A percentile compares a stretch with the other conserved stretches of the same genome.
Evolutionary conservation across 2,888 invertebrate species (phyloP).

Genomic region (Rugalucina vietnamica): DNA sequence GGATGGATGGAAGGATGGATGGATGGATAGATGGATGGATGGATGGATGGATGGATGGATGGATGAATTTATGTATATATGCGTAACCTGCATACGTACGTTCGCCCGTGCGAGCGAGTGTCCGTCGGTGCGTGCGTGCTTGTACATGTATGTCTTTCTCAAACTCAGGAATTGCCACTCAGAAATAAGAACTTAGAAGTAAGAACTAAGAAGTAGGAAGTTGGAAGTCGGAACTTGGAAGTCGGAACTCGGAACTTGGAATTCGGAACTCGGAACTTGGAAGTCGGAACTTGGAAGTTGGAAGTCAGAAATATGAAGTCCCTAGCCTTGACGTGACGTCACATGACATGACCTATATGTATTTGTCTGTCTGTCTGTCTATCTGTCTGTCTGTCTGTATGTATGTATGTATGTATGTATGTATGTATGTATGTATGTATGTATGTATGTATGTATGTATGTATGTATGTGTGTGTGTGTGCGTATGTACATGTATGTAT

Average conservation of each 20-base stretch:
- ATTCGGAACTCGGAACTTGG: too few relatives aligned
- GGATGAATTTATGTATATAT: neutral
- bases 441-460: neutral
- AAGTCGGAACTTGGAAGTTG: too few relatives aligned
- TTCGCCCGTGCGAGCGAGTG: neutral
- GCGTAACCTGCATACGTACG: neutral
- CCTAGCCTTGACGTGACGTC: too few relatives aligned
- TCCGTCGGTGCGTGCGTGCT: neutral
- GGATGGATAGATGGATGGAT: neutral
- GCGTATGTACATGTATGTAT: conserved; percentile 18
- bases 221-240: too few relatives aligned
- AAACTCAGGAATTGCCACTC: too few relatives aligned
- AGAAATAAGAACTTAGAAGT: too few relatives aligned
- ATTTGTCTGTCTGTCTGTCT: too few relatives aligned
- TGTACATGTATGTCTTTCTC: neutral
- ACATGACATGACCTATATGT: too few relatives aligned
- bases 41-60: neutral
- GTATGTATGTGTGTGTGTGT: conserved; percentile 7
- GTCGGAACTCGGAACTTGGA: too few relatives aligned
- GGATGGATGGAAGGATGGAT: neutral
- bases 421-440: neutral
- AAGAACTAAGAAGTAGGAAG: too few relatives aligned
- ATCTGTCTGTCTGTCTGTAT: neutral
- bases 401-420: neutral
- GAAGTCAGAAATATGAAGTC: too few relatives aligned